These are phyloP conservation scores for Acanthosepion pharaonis DNA, from an alignment of 2,888 invertebrate species.

Conservation along the genomic window DNA sequence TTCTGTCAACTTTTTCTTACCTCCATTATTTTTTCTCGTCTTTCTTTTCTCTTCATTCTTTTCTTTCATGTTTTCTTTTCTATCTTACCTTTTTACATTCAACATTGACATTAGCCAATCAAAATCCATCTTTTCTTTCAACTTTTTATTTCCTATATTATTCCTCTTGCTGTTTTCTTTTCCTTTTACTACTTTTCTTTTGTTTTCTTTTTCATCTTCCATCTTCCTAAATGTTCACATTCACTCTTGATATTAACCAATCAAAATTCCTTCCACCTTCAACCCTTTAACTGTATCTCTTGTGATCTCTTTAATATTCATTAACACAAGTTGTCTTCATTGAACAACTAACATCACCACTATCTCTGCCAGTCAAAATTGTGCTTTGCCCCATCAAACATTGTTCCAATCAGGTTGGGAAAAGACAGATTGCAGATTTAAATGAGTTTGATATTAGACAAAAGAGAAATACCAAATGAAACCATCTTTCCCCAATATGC, in stretches of 20 bases:
- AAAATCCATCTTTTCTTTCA: background rate
- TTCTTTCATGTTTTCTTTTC: background rate
- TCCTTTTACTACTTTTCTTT: background rate
- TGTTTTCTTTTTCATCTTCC: background rate
- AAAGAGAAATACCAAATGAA: background rate
- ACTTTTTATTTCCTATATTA: background rate
- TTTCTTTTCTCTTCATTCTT: too few species aligned
- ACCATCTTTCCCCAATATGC: background rate
- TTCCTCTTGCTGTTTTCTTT: background rate
- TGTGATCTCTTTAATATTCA: background rate
- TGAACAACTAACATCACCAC: background rate
- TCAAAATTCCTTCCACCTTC: background rate
- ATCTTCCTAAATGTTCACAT: background rate
- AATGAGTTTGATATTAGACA: background rate
- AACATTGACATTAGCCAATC: background rate
- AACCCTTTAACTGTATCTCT: background rate
- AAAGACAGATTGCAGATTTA: constrained; percentile 22
- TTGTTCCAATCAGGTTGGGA: background rate
- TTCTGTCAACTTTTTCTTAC: too few species aligned
- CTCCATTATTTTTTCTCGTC: too few species aligned
- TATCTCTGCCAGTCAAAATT: background rate
- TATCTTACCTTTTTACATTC: background rate
- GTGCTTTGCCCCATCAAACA: background rate
- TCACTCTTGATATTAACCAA: constrained; percentile 20
- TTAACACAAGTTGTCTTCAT: background rate